Percentiles rank a stretch among this genome's conserved stretches.
phyloP scores from a whole-genome alignment of 2,888 invertebrate species.

The Amphipoea oculea region DNA sequence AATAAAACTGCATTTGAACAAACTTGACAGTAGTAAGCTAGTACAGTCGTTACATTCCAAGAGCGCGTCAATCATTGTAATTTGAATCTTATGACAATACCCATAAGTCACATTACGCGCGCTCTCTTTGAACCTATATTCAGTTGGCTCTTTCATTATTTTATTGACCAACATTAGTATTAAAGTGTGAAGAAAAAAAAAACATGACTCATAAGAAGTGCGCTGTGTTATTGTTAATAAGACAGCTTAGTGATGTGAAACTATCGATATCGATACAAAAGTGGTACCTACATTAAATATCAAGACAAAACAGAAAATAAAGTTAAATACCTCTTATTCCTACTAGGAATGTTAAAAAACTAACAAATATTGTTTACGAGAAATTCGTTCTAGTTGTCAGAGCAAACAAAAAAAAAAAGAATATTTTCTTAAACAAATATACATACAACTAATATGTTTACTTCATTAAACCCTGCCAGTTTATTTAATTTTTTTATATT shows the following conservation, averaged over 20 bases:
- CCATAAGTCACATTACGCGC: not conserved
- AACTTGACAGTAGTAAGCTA: not conserved
- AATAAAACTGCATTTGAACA: not conserved
- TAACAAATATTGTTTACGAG: constrained; percentile 47
- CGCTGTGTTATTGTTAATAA: not conserved
- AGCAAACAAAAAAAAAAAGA: constrained; percentile 21
- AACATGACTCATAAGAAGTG: not conserved
- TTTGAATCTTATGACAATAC: not conserved
- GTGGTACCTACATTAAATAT: not conserved
- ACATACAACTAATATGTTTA: constrained; percentile 34
- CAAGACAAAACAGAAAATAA: not conserved
- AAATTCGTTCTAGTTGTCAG: constrained; percentile 21
- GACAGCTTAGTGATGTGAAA: constrained; percentile 7
- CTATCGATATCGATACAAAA: constrained; percentile 11
- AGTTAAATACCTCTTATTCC: constrained; percentile 14
- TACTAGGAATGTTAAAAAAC: constrained; percentile 40
- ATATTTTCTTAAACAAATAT: constrained; percentile 27
- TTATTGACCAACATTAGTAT: not conserved
- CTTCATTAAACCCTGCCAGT: constrained; percentile 61
- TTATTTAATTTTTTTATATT: constrained; percentile 3
- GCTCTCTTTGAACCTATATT: not conserved
- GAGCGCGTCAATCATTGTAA: not conserved
- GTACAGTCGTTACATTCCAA: not conserved
- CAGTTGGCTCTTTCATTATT: not conserved
- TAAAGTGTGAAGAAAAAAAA: not conserved